Conservation (phyloP, 2,888 invertebrate genomes). For the Sthenelais limicola region DNA sequence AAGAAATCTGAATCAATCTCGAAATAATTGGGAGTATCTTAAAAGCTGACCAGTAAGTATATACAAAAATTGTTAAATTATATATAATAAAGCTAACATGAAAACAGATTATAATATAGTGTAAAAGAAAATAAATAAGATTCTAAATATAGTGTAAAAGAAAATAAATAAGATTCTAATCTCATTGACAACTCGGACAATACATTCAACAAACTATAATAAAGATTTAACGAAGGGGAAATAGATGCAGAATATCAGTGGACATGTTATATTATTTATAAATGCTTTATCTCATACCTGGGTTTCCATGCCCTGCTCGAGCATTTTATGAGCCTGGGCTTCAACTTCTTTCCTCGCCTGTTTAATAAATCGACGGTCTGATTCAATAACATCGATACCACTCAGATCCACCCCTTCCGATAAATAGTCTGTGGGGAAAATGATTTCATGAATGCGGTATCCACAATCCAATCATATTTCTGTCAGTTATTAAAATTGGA, state of each 20-base stretch:
- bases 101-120: too few species aligned
- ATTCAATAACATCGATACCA: constrained; percentile 86
- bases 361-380: constrained; percentile 79
- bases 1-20: too few species aligned
- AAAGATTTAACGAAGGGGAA: neutral
- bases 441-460: too few species aligned
- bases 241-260: neutral
- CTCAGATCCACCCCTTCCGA: constrained; percentile 86
- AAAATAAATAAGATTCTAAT: too few species aligned
- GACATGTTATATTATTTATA: neutral
- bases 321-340: constrained; percentile 83
- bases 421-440: constrained; percentile 79
- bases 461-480: neutral
- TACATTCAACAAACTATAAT: neutral
- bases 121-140: too few species aligned
- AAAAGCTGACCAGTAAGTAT: too few species aligned
- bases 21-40: too few species aligned
- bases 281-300: constrained; percentile 71
- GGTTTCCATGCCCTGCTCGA: constrained; percentile 85
- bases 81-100: too few species aligned
- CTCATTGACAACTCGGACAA: too few species aligned
- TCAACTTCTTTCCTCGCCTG: constrained; percentile 83
- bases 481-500: neutral
- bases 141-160: too few species aligned
- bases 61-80: too few species aligned